phyloP scores from a whole-genome alignment of 2,113 vertebrate genomes.

The Propithecus coquereli region DNA sequence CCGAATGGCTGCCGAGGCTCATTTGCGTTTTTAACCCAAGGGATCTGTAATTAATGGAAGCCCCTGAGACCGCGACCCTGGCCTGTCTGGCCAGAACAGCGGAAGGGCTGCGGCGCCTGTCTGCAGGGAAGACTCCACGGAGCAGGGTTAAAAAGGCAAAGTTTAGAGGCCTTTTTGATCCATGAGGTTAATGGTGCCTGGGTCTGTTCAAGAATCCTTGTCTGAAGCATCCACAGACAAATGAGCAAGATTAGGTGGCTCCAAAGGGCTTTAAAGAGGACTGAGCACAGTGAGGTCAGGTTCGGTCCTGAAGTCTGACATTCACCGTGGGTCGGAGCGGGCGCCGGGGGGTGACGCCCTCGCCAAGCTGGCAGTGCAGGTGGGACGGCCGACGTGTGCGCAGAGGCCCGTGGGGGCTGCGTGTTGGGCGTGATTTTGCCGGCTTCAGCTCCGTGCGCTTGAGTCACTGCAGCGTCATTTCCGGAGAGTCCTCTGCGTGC shows the following conservation, averaged over 20 bases:
- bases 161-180: neutral
- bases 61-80: neutral
- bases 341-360: neutral
- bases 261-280: neutral
- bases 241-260: neutral
- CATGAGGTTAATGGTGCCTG: neutral
- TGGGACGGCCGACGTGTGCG: rapidly evolving
- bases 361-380: neutral
- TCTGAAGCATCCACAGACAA: neutral
- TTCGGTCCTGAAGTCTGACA: neutral
- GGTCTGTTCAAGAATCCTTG: neutral
- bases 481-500: rapidly evolving
- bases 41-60: neutral
- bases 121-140: neutral
- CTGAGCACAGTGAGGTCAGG: neutral
- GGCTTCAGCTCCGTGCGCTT: rapidly evolving
- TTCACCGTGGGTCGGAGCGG: neutral
- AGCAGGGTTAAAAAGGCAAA: neutral
- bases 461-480: neutral
- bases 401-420: neutral
- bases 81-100: neutral
- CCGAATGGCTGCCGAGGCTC: neutral
- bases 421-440: neutral
- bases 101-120: neutral
- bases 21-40: conserved; percentile 52